Percentiles rank a stretch among this genome's conserved stretches.
Conservation (phyloP, 2,113 vertebrate genomes). For the Hemicordylus capensis region DNA sequence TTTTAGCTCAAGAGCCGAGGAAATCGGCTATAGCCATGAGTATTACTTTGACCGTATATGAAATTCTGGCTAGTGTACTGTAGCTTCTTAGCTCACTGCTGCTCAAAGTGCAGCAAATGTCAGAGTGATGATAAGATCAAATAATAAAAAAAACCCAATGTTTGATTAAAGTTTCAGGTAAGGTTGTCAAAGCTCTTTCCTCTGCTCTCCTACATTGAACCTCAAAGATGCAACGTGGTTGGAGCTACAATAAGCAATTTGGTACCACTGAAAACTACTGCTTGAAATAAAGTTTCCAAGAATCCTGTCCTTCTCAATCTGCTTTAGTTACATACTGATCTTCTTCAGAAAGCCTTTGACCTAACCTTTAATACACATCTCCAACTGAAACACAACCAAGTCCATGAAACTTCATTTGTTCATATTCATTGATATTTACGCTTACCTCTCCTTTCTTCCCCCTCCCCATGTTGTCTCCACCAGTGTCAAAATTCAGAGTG, state of each 20-base stretch:
- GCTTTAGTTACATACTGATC: neutral
- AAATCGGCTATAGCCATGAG: constrained; percentile 64
- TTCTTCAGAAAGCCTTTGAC: neutral
- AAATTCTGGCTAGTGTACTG: constrained; percentile 5
- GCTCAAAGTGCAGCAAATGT: constrained; percentile 40
- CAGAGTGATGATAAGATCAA: rapidly evolving
- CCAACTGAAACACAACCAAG: neutral
- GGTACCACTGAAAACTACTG: neutral
- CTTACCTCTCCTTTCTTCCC: neutral
- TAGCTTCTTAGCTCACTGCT: constrained; percentile 32
- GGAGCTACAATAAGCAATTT: neutral
- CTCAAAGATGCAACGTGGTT: neutral
- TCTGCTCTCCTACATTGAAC: neutral
- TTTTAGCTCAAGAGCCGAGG: constrained; percentile 63
- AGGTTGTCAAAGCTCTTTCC: constrained; percentile 14
- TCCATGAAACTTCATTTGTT: neutral
- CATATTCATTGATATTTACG: neutral
- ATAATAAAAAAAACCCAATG: neutral
- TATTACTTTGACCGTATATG: constrained; percentile 57
- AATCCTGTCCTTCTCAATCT: neutral
- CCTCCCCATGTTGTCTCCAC: neutral
- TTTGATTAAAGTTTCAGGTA: constrained; percentile 33
- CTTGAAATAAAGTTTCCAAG: neutral
- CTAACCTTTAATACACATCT: neutral
- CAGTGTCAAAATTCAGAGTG: neutral